Evolutionary conservation across 1,140 invertebrate genomes (phyloP), one percentile per base, ranked within the genome.

Genomic region (Drosophila ironensis): DNA sequence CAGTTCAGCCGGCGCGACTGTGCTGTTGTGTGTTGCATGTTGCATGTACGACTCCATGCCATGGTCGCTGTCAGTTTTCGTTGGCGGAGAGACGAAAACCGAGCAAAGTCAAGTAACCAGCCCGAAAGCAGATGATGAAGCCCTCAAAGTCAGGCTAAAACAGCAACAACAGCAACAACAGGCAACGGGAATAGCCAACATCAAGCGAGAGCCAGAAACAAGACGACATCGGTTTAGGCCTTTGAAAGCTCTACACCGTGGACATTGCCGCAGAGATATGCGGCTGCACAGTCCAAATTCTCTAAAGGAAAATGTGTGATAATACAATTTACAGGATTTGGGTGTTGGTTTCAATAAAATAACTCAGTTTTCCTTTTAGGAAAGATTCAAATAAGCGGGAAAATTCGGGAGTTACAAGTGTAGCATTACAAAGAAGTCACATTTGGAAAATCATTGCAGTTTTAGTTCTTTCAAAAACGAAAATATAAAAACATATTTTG

Each of bases 101-200:
- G 14, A 33, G 54, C n/a, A n/a, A n/a, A 81, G 72, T 72, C 72
- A 46, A 68, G 54, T 64, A 81, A 68, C 72, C 72, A 77, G 73
- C 78, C n/a, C 80, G 59, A 84, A 86, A 84, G 80, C 80, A 87
- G 80, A 86, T 80, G 80, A 86, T 86, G 80, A 86, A 86, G 80
- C 80, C 80, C 80, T 86, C 80, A 86, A 86, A 86, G 80, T 86
- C 80, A 76, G n/a, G 60, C 54, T 57, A 45, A 53, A 77, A 77
- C 50, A 56, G 28, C 74, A 33, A 24, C 57, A 50, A 48, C 57
- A 51, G 30, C 46, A 57, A 27, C 61, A 25, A 37, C 47, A 19
- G n/a, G 69, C 47, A 50, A 61, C 75, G 70, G 37, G 61, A 61
- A 56, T 54, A 61, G 48, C 52, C 11, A 68, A 47, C 46, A 57